Evolutionary conservation across 2,888 invertebrate species (phyloP).

Genomic region (Pristionchus japonicus): DNA sequence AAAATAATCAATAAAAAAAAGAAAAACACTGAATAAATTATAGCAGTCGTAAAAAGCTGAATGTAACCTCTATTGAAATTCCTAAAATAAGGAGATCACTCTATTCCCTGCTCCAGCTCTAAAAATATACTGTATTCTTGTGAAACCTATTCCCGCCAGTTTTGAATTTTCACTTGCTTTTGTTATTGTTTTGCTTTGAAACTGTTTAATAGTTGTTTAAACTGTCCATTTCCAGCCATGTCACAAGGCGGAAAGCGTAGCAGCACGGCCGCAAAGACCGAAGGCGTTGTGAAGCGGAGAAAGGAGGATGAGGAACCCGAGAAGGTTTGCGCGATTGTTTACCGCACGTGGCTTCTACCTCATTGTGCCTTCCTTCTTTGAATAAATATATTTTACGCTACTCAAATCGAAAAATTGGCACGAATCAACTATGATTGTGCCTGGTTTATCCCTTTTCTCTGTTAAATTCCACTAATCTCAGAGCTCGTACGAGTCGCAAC

Average conservation of each 20-base stretch:
- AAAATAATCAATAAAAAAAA: too few relatives aligned
- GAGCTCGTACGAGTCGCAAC: conserved; percentile 49
- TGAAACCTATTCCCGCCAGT: neutral
- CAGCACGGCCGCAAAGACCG: neutral
- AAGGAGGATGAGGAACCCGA: conserved; percentile 49
- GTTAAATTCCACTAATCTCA: neutral
- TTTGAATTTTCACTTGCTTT: neutral
- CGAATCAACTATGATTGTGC: too few relatives aligned
- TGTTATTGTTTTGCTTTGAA: neutral
- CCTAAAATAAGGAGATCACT: neutral
- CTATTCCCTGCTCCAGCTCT: neutral
- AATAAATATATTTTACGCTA: too few relatives aligned
- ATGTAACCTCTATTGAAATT: neutral
- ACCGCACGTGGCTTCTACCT: neutral
- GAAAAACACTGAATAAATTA: too few relatives aligned
- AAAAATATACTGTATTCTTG: neutral
- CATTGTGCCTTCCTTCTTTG: too few relatives aligned
- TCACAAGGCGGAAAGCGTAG: conserved; percentile 9
- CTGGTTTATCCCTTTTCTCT: neutral
- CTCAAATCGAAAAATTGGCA: too few relatives aligned
- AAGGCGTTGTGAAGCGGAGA: conserved; percentile 44
- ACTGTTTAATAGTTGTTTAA: neutral
- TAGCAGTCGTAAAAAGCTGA: too few relatives aligned
- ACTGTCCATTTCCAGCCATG: neutral
- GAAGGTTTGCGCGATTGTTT: neutral